Evolutionary conservation across 2,113 vertebrate genomes (phyloP).

Genomic region (Oreotrochilus melanogaster): DNA sequence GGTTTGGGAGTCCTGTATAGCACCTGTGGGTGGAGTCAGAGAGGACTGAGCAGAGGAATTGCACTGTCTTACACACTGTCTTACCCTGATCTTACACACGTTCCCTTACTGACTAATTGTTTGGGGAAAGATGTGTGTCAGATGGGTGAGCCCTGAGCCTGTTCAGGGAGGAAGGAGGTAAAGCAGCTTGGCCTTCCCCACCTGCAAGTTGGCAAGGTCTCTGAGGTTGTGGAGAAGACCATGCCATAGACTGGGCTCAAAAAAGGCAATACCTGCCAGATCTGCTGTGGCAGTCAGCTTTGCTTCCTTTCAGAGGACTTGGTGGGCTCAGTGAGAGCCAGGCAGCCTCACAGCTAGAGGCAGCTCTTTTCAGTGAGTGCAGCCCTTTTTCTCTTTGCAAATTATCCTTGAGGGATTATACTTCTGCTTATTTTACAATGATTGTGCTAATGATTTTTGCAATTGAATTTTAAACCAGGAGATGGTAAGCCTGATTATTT

Average conservation of each 20-base stretch:
- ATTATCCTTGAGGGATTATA: slow-evolving; percentile 13
- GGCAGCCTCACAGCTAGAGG: not conserved
- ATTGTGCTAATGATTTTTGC: slow-evolving; percentile 58
- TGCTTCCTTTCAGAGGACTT: not conserved
- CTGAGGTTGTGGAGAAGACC: not conserved
- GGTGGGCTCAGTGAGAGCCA: not conserved
- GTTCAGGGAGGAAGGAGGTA: not conserved
- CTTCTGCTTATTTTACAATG: slow-evolving; percentile 51
- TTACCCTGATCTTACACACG: not conserved
- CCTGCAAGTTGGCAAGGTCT: fast-evolving
- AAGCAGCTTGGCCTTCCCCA: not conserved
- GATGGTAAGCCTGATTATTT: slow-evolving; percentile 59
- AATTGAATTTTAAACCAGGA: slow-evolving; percentile 59
- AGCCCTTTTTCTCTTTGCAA: slow-evolving; percentile 41
- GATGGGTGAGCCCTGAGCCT: not conserved
- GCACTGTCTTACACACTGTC: not conserved
- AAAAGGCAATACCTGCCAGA: not conserved
- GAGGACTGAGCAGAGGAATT: not conserved
- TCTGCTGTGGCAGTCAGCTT: not conserved
- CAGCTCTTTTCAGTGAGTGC: not conserved
- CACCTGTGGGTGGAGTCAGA: not conserved
- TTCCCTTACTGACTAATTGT: not conserved
- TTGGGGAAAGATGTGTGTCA: not conserved
- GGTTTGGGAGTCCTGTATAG: not conserved
- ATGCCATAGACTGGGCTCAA: not conserved